These are phyloP conservation scores for Thamnophis elegans DNA, from an alignment of 2,797 vertebrate genomes.

Conservation along the genomic window DNA sequence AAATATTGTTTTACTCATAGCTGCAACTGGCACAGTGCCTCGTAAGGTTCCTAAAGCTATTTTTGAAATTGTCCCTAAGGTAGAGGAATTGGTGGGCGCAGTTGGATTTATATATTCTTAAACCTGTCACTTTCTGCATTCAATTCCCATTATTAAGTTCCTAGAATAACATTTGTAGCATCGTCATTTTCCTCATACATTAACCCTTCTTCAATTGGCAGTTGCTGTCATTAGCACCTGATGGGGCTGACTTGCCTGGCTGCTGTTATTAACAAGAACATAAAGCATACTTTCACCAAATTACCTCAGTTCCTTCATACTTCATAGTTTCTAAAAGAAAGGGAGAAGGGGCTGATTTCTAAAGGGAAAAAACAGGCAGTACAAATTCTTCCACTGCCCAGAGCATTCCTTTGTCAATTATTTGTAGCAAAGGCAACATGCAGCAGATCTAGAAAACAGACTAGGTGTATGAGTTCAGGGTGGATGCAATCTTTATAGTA, in stretches of 20 bases:
- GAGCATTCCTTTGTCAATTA: slow-evolving; percentile 1
- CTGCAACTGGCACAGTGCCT: neutral
- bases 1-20: neutral
- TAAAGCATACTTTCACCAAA: slow-evolving; percentile 48
- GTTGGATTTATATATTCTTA: slow-evolving; percentile 41
- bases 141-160: slow-evolving; percentile 49
- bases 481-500: slow-evolving; percentile 28
- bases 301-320: slow-evolving; percentile 36
- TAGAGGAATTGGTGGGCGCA: slow-evolving; percentile 30
- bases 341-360: slow-evolving; percentile 31
- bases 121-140: slow-evolving; percentile 36
- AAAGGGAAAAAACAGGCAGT: slow-evolving; percentile 37
- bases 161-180: slow-evolving; percentile 29
- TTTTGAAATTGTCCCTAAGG: slow-evolving; percentile 25
- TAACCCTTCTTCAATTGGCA: slow-evolving; percentile 49
- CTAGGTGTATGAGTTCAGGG: neutral
- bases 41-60: slow-evolving; percentile 32
- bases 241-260: slow-evolving; percentile 42
- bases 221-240: slow-evolving; percentile 35
- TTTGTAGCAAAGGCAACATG: slow-evolving; percentile 7
- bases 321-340: slow-evolving; percentile 37
- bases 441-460: neutral
- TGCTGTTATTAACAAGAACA: slow-evolving; percentile 44
- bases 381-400: slow-evolving; percentile 42
- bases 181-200: slow-evolving; percentile 42